Evolutionary conservation across 2,797 vertebrate species (phyloP).

Genomic region (Siniperca obscura): DNA sequence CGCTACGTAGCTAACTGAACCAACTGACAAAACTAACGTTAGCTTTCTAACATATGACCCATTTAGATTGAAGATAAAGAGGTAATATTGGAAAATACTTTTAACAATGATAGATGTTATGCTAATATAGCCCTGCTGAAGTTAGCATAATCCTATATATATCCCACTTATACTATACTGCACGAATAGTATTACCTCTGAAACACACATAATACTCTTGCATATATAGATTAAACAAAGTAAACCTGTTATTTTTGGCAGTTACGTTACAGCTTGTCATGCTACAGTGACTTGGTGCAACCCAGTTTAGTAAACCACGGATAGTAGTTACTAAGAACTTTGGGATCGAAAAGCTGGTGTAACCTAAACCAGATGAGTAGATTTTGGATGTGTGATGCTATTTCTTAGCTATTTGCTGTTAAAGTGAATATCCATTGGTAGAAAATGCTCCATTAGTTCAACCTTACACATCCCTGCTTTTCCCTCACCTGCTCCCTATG

Average conservation of each 20-base stretch:
- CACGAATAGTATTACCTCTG: neutral
- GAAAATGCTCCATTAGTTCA: slow-evolving; percentile 41
- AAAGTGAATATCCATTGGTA: neutral
- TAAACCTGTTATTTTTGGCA: neutral
- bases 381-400: neutral
- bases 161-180: neutral
- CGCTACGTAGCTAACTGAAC: neutral
- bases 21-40: neutral
- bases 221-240: neutral
- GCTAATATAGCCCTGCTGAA: neutral
- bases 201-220: neutral
- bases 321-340: neutral
- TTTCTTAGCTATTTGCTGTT: slow-evolving; percentile 11
- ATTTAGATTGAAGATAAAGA: neutral
- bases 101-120: neutral
- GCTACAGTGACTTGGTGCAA: neutral
- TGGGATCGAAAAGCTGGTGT: neutral
- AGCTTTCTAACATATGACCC: neutral
- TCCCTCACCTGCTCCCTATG: slow-evolving; percentile 32
- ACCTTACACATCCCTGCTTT: slow-evolving; percentile 26
- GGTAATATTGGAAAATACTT: neutral
- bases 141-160: neutral
- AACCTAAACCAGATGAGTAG: neutral
- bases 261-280: neutral
- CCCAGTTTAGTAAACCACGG: neutral